A percentile compares a stretch with the other conserved stretches of the same genome.
These are phyloP conservation scores for Temnothorax longispinosus DNA, from an alignment of 1,140 invertebrate species.

Conservation along the genomic window DNA sequence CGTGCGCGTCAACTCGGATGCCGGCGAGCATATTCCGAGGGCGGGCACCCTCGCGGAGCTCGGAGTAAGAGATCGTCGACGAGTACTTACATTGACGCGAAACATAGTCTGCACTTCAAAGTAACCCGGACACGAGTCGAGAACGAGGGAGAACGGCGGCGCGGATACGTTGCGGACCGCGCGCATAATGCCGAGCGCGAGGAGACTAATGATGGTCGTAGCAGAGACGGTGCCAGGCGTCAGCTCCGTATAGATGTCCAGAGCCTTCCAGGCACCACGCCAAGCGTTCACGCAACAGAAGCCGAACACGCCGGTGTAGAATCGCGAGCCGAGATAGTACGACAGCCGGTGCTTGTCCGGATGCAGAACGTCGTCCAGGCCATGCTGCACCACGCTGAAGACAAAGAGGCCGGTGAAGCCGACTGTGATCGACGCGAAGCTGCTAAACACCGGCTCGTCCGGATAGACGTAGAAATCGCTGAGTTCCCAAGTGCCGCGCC, in stretches of 20 bases:
- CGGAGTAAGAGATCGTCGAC: not conserved
- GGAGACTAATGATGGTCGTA: conserved; percentile 88
- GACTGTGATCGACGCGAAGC: conserved; percentile 88
- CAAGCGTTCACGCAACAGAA: conserved; percentile 94
- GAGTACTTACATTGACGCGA: conserved; percentile 88
- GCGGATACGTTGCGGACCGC: conserved; percentile 92
- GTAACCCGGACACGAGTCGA: conserved; percentile 91
- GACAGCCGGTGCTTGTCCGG: conserved; percentile 89
- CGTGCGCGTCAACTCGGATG: not conserved
- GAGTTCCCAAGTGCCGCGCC: conserved; percentile 94
- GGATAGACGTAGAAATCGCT: conserved; percentile 91
- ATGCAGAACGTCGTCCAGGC: conserved; percentile 87
- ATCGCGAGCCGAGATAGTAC: conserved; percentile 90
- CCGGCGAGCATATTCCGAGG: too few species aligned
- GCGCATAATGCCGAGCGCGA: conserved; percentile 89
- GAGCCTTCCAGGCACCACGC: conserved; percentile 92
- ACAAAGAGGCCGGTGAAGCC: conserved; percentile 89
- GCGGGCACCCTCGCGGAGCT: too few species aligned
- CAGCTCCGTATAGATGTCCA: conserved; percentile 90
- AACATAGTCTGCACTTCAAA: conserved; percentile 94
- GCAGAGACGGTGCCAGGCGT: conserved; percentile 86
- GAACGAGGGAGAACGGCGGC: conserved; percentile 91
- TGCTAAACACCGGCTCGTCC: conserved; percentile 86
- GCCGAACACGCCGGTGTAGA: conserved; percentile 91
- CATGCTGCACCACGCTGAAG: conserved; percentile 89